These are phyloP conservation scores for Corythornis cristatus DNA, from an alignment of 2,113 vertebrate species.

Conservation along the genomic window DNA sequence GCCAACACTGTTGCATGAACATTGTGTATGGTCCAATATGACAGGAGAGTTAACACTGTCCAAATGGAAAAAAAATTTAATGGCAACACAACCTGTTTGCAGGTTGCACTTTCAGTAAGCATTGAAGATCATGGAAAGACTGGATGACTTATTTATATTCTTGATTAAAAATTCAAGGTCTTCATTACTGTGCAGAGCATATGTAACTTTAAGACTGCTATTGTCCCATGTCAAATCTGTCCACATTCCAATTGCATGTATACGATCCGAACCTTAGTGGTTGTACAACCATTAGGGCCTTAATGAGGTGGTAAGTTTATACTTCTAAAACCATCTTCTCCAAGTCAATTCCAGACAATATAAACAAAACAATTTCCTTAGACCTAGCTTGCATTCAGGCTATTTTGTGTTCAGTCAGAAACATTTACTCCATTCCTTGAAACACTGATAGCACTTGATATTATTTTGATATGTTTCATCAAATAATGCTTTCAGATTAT, in stretches of 20 bases:
- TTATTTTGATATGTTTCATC: neutral
- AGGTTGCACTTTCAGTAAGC: neutral
- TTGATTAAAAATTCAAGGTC: neutral
- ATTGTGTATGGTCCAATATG: neutral
- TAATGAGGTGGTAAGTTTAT: neutral
- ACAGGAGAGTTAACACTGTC: neutral
- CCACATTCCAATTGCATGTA: fast-evolving
- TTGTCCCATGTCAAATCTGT: neutral
- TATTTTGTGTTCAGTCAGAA: neutral
- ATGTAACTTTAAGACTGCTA: neutral
- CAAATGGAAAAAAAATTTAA: neutral
- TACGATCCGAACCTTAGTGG: neutral
- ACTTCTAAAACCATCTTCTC: neutral
- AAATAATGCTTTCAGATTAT: neutral
- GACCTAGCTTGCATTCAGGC: neutral
- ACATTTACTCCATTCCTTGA: neutral
- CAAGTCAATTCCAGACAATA: neutral
- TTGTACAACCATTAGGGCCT: neutral
- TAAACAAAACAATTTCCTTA: neutral
- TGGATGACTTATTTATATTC: neutral
- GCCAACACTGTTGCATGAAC: neutral
- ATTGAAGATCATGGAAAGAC: neutral
- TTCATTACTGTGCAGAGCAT: neutral
- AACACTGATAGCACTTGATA: neutral
- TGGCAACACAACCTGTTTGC: neutral